phyloP scores from a whole-genome alignment of 2,797 vertebrate species.

The Nannoperca obscura region DNA sequence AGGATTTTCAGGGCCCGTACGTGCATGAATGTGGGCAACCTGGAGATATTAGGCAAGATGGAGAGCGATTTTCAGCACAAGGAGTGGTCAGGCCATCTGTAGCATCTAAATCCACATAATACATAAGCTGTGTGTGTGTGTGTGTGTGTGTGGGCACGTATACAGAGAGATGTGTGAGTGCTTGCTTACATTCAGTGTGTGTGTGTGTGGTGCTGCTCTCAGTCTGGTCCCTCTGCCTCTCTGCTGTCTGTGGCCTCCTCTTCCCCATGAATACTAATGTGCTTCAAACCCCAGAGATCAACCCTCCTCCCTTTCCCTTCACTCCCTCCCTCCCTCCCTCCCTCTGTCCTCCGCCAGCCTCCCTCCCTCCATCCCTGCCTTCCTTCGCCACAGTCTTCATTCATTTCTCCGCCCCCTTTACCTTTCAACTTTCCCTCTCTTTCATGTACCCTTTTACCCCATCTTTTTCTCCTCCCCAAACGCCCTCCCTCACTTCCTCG shows the following conservation, averaged over 20 bases:
- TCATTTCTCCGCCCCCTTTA: constrained; percentile 73
- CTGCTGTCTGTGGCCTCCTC: constrained; percentile 86
- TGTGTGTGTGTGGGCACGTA: constrained; percentile 20
- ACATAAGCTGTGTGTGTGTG: constrained; percentile 10
- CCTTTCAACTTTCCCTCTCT: constrained; percentile 79
- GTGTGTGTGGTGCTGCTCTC: constrained; percentile 74
- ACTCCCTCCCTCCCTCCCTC: constrained; percentile 31
- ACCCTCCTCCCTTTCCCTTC: constrained; percentile 77
- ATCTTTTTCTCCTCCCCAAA: constrained; percentile 67
- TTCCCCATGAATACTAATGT: constrained; percentile 87
- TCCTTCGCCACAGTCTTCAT: constrained; percentile 69
- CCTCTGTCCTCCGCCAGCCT: constrained; percentile 49
- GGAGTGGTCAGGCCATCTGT: constrained; percentile 43
- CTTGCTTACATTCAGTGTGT: constrained; percentile 38
- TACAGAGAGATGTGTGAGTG: constrained; percentile 36
- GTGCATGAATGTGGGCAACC: constrained; percentile 51
- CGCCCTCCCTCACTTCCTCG: constrained; percentile 56
- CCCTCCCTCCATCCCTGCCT: constrained; percentile 63
- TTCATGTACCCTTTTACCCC: constrained; percentile 68
- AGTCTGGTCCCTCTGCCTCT: constrained; percentile 83
- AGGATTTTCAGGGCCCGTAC: constrained; percentile 42
- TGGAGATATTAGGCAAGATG: constrained; percentile 50
- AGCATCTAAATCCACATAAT: constrained; percentile 53
- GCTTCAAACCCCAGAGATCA: constrained; percentile 86
- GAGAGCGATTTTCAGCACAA: constrained; percentile 27